phyloP scores from a whole-genome alignment of 2,113 vertebrate genomes.

The Haemorhous mexicanus region DNA sequence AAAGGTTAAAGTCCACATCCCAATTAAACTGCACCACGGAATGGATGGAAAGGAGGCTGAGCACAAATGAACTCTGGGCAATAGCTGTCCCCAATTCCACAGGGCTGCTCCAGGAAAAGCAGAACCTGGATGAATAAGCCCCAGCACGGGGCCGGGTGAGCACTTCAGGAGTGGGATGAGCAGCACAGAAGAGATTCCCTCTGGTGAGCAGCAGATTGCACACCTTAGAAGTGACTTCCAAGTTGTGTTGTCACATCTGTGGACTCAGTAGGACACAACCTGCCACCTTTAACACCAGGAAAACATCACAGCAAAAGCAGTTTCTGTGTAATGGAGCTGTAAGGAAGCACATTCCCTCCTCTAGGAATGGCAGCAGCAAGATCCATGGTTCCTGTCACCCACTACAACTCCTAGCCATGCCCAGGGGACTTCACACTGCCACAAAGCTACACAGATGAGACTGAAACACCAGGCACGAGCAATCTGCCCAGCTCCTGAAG shows the following conservation, averaged over 20 bases:
- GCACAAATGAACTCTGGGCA: background rate
- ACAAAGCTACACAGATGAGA: background rate
- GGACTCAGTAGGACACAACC: background rate
- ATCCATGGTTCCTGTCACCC: background rate
- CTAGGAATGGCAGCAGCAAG: background rate
- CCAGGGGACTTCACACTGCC: background rate
- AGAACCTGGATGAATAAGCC: background rate
- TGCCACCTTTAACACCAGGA: background rate
- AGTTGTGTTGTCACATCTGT: background rate
- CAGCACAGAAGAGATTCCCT: background rate
- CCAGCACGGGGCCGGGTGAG: accelerated
- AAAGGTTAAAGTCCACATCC: background rate
- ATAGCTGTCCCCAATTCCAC: accelerated
- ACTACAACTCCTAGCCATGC: background rate
- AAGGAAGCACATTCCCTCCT: background rate
- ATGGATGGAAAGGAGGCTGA: background rate
- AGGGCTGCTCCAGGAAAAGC: background rate
- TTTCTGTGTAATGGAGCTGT: background rate
- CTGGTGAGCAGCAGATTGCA: accelerated
- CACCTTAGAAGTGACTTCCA: background rate
- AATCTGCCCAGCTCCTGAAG: background rate
- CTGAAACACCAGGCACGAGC: background rate
- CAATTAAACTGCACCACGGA: background rate
- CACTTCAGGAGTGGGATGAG: background rate
- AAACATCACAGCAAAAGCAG: background rate